Conservation (phyloP, 2,797 vertebrate genomes). For the Corythornis leucogaster region DNA sequence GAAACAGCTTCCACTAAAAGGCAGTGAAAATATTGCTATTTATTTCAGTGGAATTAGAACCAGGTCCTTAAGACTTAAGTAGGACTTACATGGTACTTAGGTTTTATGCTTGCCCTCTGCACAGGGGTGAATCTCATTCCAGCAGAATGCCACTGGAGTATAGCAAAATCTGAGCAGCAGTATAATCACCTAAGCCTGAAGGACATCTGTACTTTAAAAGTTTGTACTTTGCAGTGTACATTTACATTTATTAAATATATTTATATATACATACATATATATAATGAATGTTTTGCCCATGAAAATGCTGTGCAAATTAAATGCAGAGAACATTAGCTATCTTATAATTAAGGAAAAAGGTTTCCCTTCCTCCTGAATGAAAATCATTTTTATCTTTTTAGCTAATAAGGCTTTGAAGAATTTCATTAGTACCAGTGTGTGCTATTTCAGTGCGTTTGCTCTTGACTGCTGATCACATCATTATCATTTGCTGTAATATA, state of each 20-base stretch:
- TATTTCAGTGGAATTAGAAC: slow-evolving; percentile 42
- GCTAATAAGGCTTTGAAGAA: slow-evolving; percentile 20
- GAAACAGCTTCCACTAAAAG: slow-evolving; percentile 12
- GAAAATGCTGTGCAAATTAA: slow-evolving; percentile 28
- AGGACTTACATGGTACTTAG: slow-evolving; percentile 48
- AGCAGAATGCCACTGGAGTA: slow-evolving; percentile 49
- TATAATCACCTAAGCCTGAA: slow-evolving; percentile 65
- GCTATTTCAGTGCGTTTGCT: background rate
- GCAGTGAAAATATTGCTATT: slow-evolving; percentile 29
- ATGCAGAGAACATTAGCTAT: background rate
- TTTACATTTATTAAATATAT: background rate
- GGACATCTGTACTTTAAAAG: slow-evolving; percentile 27
- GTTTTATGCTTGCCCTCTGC: slow-evolving; percentile 63
- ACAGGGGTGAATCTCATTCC: slow-evolving; percentile 54
- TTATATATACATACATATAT: background rate
- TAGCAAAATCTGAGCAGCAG: slow-evolving; percentile 41
- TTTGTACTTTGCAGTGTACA: background rate
- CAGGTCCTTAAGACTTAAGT: slow-evolving; percentile 39
- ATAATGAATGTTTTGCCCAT: background rate
- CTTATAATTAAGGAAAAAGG: background rate
- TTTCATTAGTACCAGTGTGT: background rate
- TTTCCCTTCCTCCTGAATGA: background rate
- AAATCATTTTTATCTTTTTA: slow-evolving; percentile 36
- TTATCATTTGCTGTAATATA: background rate
- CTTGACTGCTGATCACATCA: slow-evolving; percentile 14